These are phyloP conservation scores for Pseudococcus jackbeardsleyi DNA, from an alignment of 2,888 invertebrate genomes.

Conservation along the genomic window DNA sequence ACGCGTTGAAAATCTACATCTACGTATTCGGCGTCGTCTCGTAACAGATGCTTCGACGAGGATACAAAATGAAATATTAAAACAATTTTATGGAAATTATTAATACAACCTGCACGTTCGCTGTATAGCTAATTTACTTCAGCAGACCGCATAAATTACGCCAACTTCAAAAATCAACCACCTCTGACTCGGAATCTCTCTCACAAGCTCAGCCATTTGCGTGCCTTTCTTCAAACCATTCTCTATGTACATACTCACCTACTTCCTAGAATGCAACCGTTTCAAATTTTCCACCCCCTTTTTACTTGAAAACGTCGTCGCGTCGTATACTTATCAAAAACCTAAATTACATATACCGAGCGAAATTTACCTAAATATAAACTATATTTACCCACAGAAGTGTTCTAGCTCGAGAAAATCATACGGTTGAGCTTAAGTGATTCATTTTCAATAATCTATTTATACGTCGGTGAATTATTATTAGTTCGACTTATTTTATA, in stretches of 20 bases:
- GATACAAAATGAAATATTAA: slow-evolving; percentile 39
- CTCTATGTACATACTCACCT: not conserved
- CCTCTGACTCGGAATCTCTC: not conserved
- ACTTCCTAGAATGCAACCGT: not conserved
- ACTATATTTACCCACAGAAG: not conserved
- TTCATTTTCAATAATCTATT: too few species aligned
- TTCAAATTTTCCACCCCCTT: not conserved
- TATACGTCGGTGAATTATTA: too few species aligned
- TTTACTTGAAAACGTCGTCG: not conserved
- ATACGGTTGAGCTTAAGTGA: not conserved
- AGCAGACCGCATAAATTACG: slow-evolving; percentile 37
- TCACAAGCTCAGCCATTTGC: not conserved
- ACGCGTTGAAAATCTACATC: not conserved
- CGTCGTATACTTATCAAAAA: not conserved
- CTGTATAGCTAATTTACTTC: slow-evolving; percentile 5
- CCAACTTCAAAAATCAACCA: slow-evolving; percentile 20
- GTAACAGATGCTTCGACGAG: slow-evolving; percentile 45
- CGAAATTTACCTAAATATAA: not conserved
- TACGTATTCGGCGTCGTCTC: not conserved
- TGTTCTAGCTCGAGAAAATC: not conserved
- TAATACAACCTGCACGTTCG: slow-evolving; percentile 49
- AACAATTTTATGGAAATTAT: slow-evolving; percentile 50
- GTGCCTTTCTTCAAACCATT: not conserved
- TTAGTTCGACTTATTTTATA: too few species aligned
- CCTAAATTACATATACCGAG: not conserved